Evolutionary conservation across 2,113 vertebrate genomes (phyloP).

Genomic region (Sturnira hondurensis): DNA sequence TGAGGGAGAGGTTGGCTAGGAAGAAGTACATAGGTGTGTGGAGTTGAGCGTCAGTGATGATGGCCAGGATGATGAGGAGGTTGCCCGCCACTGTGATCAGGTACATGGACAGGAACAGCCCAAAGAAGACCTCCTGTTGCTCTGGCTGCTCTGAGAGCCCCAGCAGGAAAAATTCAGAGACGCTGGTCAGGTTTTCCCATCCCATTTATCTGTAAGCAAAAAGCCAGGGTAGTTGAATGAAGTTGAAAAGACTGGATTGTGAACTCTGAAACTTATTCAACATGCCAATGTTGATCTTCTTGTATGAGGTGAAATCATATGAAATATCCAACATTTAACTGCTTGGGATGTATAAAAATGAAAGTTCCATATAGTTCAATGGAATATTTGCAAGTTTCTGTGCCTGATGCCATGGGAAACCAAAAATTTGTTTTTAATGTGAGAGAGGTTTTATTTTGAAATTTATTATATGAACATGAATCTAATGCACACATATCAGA

Average conservation of each 20-base stretch:
- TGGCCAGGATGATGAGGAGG: constrained; percentile 58
- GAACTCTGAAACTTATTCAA: background rate
- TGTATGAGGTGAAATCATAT: background rate
- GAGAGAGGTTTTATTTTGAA: too few species aligned
- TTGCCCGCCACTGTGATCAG: constrained; percentile 54
- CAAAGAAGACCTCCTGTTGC: constrained; percentile 37
- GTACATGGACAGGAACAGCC: constrained; percentile 59
- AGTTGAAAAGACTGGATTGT: background rate
- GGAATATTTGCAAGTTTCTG: background rate
- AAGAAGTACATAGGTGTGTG: constrained; percentile 64
- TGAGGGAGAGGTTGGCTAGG: constrained; percentile 51
- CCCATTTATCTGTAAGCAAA: constrained; percentile 26
- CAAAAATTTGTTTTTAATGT: background rate
- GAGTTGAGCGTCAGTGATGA: constrained; percentile 7
- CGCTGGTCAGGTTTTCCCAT: constrained; percentile 40
- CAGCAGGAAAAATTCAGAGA: constrained; percentile 58
- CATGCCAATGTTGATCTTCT: background rate
- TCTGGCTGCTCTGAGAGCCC: constrained; percentile 35
- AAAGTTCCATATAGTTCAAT: background rate
- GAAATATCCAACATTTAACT: background rate
- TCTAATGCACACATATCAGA: background rate
- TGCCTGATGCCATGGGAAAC: background rate
- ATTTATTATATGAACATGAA: background rate
- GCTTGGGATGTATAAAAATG: background rate
- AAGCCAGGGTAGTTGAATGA: background rate